Conservation (phyloP, 2,113 vertebrate species). For the Nipponia nippon region DNA sequence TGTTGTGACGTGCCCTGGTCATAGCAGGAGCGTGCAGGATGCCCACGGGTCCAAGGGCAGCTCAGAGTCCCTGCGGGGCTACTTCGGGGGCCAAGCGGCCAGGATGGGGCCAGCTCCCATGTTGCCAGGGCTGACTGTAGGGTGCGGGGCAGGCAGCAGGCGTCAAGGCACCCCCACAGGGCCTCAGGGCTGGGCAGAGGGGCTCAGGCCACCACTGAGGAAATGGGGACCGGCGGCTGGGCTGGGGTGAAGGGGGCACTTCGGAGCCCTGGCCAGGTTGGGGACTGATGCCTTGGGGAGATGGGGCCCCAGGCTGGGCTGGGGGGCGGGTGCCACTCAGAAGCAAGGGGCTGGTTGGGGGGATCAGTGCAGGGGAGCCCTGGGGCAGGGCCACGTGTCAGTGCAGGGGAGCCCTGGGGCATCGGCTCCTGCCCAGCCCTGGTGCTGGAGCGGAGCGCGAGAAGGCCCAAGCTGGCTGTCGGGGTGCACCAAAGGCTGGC, state of each 20-base stretch:
- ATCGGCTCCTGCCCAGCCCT: accelerated
- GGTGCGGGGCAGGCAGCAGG: not conserved
- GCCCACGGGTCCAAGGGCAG: not conserved
- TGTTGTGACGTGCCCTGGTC: accelerated
- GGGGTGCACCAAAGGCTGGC: not conserved
- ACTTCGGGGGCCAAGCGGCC: not conserved
- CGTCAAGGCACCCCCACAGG: not conserved
- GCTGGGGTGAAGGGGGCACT: not conserved
- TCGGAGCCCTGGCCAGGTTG: not conserved
- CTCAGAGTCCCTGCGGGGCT: not conserved
- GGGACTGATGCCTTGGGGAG: not conserved
- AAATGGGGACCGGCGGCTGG: not conserved
- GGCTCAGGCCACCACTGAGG: not conserved
- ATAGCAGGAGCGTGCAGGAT: accelerated
- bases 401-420: not conserved
- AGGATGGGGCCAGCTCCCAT: not conserved
- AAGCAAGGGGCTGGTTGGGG: not conserved
- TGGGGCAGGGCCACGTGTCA: not conserved
- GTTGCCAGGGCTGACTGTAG: not conserved
- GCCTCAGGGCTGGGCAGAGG: not conserved
- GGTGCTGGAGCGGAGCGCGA: accelerated
- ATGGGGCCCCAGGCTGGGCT: not conserved
- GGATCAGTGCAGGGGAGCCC: not conserved
- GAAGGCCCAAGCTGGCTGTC: not conserved
- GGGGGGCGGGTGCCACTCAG: not conserved